Evolutionary conservation across 2,888 invertebrate genomes (phyloP).

Genomic region (Diadegma fenestrale): DNA sequence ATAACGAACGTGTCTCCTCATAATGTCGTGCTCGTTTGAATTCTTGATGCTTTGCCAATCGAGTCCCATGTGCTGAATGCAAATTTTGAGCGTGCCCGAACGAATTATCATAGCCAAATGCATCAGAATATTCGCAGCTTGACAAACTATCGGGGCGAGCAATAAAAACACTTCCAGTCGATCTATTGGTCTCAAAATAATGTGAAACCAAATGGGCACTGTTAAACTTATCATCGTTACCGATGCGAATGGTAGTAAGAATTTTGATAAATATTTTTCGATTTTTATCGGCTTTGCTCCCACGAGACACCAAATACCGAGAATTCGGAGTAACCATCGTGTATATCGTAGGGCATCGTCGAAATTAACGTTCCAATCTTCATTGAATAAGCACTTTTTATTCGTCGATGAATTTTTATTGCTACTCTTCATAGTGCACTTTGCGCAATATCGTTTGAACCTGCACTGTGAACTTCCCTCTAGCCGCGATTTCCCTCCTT

Average conservation of each 20-base stretch:
- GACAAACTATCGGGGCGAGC: slow-evolving; percentile 56
- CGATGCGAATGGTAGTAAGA: background rate
- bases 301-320: slow-evolving; percentile 60
- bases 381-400: background rate
- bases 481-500: background rate
- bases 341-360: slow-evolving; percentile 39
- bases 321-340: slow-evolving; percentile 54
- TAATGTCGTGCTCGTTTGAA: slow-evolving; percentile 62
- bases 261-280: background rate
- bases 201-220: background rate
- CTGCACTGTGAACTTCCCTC: too few species aligned
- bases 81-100: slow-evolving; percentile 33
- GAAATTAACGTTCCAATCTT: slow-evolving; percentile 24
- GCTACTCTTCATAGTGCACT: background rate
- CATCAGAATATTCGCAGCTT: slow-evolving; percentile 36
- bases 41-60: slow-evolving; percentile 67
- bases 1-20: slow-evolving; percentile 50
- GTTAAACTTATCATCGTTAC: background rate
- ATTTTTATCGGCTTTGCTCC: background rate
- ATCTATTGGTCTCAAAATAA: slow-evolving; percentile 18
- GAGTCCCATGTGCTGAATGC: slow-evolving; percentile 59
- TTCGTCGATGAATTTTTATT: background rate
- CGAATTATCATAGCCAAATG: slow-evolving; percentile 44
- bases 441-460: background rate
- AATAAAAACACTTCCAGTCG: slow-evolving; percentile 24